Conservation (phyloP, 2,113 vertebrate species). For the Plecturocebus donacophilus region DNA sequence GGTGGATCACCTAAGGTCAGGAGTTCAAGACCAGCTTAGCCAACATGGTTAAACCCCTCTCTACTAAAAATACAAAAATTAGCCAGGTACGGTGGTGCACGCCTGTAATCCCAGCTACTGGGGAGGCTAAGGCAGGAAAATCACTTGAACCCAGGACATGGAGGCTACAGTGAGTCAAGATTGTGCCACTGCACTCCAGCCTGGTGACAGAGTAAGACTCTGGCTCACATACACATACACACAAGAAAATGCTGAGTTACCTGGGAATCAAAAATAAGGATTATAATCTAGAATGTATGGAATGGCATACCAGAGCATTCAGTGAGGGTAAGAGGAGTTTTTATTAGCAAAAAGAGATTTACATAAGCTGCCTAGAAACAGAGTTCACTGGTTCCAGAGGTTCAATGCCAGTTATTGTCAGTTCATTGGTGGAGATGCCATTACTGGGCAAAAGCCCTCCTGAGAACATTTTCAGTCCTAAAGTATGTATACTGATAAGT, state of each 20-base stretch:
- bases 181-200: too few relatives aligned
- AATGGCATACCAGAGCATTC: neutral
- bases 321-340: neutral
- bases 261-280: neutral
- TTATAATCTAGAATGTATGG: neutral
- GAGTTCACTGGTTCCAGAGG: neutral
- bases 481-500: neutral
- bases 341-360: neutral
- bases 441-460: neutral
- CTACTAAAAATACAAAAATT: neutral
- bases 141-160: too few relatives aligned
- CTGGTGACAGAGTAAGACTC: too few relatives aligned
- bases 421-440: neutral
- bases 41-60: neutral
- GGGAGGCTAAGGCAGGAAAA: too few relatives aligned
- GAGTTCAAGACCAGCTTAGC: neutral
- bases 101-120: too few relatives aligned
- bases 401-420: neutral
- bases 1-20: too few relatives aligned
- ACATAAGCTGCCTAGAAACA: neutral
- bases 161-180: too few relatives aligned
- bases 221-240: too few relatives aligned
- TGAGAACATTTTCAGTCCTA: neutral
- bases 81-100: accelerated
- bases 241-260: too few relatives aligned